Base-by-base conservation (phyloP, 2,888 invertebrate genomes). In the Acrobasis repandana region DNA sequence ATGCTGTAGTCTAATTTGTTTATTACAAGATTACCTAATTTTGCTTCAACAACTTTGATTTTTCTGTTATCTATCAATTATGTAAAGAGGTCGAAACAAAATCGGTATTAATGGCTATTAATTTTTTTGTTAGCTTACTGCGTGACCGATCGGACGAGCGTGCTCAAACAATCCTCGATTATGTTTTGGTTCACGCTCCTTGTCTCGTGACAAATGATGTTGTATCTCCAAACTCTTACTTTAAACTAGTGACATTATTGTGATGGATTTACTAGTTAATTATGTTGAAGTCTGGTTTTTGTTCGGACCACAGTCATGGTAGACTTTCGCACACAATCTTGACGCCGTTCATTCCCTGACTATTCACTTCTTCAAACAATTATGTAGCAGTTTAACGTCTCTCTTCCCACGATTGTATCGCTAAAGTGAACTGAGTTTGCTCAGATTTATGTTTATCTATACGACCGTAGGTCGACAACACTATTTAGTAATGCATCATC, bases 341-440 rank as follows among this genome's bases (percentile, higher is more conserved):
- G 75, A 75, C 77, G 77, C 77, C 70, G 80, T 80, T 77, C 79
- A 78, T 82, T 82, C 81, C 75, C 80, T 80, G 80, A 77, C 80
- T 78, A 80, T 85, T 83, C 81, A 81, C 80, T 79, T 82, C 78
- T 82, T 80, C 76, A 77, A 80, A 85, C 82, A 86, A 88, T 88
- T 85, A 86, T 79, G 77, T 80, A 75, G 79, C 77, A 79, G 77
- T 82, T 84, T 78, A 83, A 83, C 79, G 79, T 83, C 76, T 84
- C 75, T 77, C 80, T 88, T 89, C 87, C 84, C 90, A 89, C 90
- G 84, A 88, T 86, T 80, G 79, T 86, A 84, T 84, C 84, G 79
- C 76, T 73, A 71, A 72, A 78, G 75, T 71, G 72, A 76, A 76
- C 76, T 73, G 74, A 80, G 79, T 81, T 82, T 79, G 77, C 80